phyloP scores from a whole-genome alignment of 2,797 vertebrate species.

The Pipistrellus pipistrellus region DNA sequence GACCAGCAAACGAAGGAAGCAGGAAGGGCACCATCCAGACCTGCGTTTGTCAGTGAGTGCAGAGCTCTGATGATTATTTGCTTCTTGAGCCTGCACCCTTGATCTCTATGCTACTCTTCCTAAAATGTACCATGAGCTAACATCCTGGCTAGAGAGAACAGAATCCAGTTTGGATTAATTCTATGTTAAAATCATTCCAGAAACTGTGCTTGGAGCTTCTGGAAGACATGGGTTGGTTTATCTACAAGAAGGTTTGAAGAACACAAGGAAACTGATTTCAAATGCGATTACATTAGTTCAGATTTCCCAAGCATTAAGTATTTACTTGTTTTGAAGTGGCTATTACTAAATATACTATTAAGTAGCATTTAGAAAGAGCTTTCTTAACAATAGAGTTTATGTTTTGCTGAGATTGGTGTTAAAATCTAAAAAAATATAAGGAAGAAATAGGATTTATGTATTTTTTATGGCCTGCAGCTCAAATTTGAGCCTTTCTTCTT shows the following conservation, averaged over 20 bases:
- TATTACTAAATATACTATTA: constrained; percentile 7
- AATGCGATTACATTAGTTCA: neutral
- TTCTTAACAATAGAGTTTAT: neutral
- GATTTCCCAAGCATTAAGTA: neutral
- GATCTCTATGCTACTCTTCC: neutral
- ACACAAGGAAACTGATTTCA: neutral
- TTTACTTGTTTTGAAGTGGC: neutral
- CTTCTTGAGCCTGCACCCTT: neutral
- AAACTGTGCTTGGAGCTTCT: neutral
- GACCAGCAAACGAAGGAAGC: constrained; percentile 17
- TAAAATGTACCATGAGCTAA: neutral
- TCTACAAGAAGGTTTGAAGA: neutral
- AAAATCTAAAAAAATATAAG: constrained; percentile 41
- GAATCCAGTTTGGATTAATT: neutral
- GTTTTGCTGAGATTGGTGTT: constrained; percentile 19
- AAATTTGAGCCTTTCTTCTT: constrained; percentile 23
- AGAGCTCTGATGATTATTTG: neutral
- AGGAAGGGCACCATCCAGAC: neutral
- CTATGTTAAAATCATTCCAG: neutral
- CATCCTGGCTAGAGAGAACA: neutral
- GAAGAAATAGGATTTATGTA: neutral
- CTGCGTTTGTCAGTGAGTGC: neutral
- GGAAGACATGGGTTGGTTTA: neutral
- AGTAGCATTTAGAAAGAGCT: neutral
- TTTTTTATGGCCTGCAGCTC: neutral